phyloP scores from a whole-genome alignment of 2,797 vertebrate genomes.

The Schizopygopsis pylzovi region DNA sequence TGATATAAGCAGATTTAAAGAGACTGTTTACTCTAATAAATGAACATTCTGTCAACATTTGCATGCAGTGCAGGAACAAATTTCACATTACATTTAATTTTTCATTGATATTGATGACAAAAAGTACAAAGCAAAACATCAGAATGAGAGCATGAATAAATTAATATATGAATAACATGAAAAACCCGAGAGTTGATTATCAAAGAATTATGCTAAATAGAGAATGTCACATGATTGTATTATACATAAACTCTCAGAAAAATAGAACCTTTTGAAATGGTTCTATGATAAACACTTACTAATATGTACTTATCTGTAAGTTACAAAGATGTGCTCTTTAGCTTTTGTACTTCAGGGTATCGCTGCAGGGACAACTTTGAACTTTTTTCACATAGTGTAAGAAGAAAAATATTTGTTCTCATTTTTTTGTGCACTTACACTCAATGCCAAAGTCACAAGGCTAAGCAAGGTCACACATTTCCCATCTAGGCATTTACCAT shows the following conservation, averaged over 20 bases:
- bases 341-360: background rate
- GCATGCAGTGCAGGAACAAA: conserved; percentile 4
- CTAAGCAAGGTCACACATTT: conserved; percentile 27
- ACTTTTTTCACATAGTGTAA: background rate
- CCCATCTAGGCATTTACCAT: conserved; percentile 7
- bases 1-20: conserved; percentile 1
- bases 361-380: background rate
- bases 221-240: background rate
- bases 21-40: background rate
- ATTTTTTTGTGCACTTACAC: background rate
- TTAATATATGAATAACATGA: conserved; percentile 14
- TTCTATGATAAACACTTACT: background rate
- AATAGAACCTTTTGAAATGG: background rate
- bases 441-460: background rate
- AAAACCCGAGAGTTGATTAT: background rate
- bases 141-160: conserved; percentile 15
- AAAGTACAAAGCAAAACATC: conserved; percentile 15
- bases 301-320: background rate
- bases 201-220: conserved; percentile 4
- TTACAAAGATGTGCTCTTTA: background rate
- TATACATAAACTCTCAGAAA: background rate
- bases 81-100: background rate
- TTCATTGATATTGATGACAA: background rate
- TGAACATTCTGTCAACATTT: background rate
- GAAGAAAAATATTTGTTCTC: background rate